These are phyloP conservation scores for Drosophila antonietae DNA, from an alignment of 2,888 invertebrate species.

Conservation along the genomic window DNA sequence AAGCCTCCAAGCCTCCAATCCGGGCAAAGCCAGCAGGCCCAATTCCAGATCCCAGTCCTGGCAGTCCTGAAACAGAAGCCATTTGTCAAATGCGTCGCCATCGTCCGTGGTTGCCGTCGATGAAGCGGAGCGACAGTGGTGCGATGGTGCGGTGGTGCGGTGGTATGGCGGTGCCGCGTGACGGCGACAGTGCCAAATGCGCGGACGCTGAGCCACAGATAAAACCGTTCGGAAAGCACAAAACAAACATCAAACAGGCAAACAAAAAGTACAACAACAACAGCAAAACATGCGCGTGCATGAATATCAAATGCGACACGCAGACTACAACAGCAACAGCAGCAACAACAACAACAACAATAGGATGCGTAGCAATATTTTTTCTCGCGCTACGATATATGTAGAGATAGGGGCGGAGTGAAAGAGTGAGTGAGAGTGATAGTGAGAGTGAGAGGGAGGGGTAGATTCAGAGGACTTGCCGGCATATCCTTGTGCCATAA, in stretches of 20 bases:
- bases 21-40: slow-evolving; percentile 64
- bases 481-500: slow-evolving; percentile 83
- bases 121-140: slow-evolving; percentile 1
- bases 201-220: slow-evolving; percentile 78
- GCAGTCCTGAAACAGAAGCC: slow-evolving; percentile 77
- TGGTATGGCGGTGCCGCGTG: slow-evolving; percentile 14
- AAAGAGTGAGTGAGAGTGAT: slow-evolving; percentile 3
- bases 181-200: slow-evolving; percentile 58
- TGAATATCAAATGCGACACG: slow-evolving; percentile 72
- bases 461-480: slow-evolving; percentile 35
- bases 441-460: slow-evolving; percentile 12
- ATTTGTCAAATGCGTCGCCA: slow-evolving; percentile 81
- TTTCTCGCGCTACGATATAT: slow-evolving; percentile 70
- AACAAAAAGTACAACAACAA: slow-evolving; percentile 69
- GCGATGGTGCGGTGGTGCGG: slow-evolving; percentile 18
- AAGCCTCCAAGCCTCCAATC: slow-evolving; percentile 62
- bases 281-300: slow-evolving; percentile 69
- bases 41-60: slow-evolving; percentile 65
- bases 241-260: slow-evolving; percentile 81
- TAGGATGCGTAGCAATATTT: slow-evolving; percentile 79
- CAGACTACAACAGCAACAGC: slow-evolving; percentile 50
- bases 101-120: slow-evolving; percentile 32
- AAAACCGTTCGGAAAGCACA: slow-evolving; percentile 81
- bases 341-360: slow-evolving; percentile 56
- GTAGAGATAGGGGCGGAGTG: slow-evolving; percentile 28